Percentiles rank a stretch among this genome's conserved stretches.
Evolutionary conservation across 2,888 invertebrate species (phyloP).

Genomic region (Eristalis tenax): DNA sequence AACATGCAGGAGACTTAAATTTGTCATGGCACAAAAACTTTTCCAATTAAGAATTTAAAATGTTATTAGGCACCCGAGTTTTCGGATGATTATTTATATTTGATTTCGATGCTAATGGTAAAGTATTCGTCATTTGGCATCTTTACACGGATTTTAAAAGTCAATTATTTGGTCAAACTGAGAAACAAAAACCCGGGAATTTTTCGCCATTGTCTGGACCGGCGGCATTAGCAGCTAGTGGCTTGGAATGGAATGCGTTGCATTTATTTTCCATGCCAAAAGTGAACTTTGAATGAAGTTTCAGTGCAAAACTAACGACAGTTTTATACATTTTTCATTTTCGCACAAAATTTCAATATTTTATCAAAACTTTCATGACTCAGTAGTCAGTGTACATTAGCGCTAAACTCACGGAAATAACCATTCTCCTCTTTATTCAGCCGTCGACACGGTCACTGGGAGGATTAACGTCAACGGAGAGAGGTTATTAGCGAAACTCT

Average conservation of each 20-base stretch:
- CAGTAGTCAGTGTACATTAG: neutral
- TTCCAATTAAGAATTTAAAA: constrained; percentile 42
- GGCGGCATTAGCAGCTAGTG: neutral
- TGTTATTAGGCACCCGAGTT: constrained; percentile 35
- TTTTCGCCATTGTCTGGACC: neutral
- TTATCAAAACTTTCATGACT: neutral
- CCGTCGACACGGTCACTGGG: neutral
- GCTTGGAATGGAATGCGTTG: neutral
- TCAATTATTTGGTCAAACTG: neutral
- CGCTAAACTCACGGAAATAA: neutral
- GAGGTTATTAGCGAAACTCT: neutral
- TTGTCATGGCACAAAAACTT: constrained; percentile 14
- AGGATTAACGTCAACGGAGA: neutral
- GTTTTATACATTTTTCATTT: neutral
- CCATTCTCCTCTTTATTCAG: neutral
- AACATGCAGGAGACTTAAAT: neutral
- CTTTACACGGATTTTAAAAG: neutral
- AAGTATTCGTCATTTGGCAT: constrained; percentile 1
- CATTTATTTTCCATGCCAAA: too few relatives aligned
- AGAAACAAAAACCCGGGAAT: too few relatives aligned
- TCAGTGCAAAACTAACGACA: neutral
- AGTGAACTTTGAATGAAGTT: too few relatives aligned
- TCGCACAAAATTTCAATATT: neutral
- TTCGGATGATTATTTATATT: constrained; percentile 1
- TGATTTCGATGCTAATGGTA: constrained; percentile 23